A percentile compares a stretch with the other conserved stretches of the same genome.
phyloP scores from a whole-genome alignment of 2,113 vertebrate species.

The Tragelaphus buxtoni region DNA sequence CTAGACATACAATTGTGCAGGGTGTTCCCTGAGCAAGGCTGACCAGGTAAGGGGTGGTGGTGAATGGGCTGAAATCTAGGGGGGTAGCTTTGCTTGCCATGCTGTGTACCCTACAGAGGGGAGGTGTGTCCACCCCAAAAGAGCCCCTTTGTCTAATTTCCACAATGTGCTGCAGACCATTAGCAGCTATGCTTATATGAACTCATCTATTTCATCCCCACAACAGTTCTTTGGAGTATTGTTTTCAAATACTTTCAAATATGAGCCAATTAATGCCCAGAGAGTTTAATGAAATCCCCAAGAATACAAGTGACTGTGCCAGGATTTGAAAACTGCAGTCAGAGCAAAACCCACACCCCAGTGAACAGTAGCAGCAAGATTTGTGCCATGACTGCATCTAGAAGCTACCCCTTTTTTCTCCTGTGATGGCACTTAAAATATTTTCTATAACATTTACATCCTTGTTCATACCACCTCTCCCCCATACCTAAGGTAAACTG shows the following conservation, averaged over 20 bases:
- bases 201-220: neutral
- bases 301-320: neutral
- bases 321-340: neutral
- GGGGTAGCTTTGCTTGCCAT: neutral
- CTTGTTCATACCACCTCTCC: too few relatives aligned
- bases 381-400: too few relatives aligned
- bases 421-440: too few relatives aligned
- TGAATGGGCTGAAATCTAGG: neutral
- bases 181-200: neutral
- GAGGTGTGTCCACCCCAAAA: neutral
- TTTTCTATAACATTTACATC: too few relatives aligned
- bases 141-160: neutral
- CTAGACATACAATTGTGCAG: rapidly evolving
- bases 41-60: neutral
- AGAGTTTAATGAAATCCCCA: neutral
- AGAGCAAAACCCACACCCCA: neutral
- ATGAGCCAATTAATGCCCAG: neutral
- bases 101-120: neutral
- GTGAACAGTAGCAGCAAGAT: too few relatives aligned
- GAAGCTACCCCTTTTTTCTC: too few relatives aligned
- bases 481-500: too few relatives aligned
- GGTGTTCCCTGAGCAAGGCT: neutral
- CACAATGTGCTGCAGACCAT: neutral
- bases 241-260: neutral
- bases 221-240: neutral